Base-by-base conservation (phyloP, 2,797 vertebrate genomes). In the Microctenopoma stevenorrisi region DNA sequence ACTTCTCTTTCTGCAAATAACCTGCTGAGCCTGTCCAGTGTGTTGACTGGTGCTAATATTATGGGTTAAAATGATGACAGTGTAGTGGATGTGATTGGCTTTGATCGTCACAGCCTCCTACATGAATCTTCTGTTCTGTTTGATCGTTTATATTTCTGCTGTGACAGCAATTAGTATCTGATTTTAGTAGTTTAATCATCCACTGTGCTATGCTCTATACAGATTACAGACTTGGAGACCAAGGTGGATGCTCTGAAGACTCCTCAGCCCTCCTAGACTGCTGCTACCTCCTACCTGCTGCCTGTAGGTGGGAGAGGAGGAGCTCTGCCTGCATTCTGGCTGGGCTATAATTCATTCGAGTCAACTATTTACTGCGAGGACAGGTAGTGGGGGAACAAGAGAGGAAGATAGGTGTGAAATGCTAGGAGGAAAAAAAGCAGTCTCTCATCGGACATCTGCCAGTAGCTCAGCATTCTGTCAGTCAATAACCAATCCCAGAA, bases 171-270 rank as follows among this genome's bases (percentile, higher is more conserved):
- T 33, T 33, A 33, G 4, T 6, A 7, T 33, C 8, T 10, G 37
- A 9, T 37, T 3, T 30, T 30, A 30, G n/a, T 44, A 42, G 33
- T 48, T n/a, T 4, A 44, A 44, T 66, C 11, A 43, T 35, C 10
- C 12, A 0, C 4, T 48, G 0, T 61, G 28, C 43, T 59, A 49
- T 44, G 15, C 43, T 74, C 62, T 86, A 71, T 74, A 65, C 91
- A 97, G 96, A 96, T 97, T 86, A 94, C 95, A 47, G 95, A 97
- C 90, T 88, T 97, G 93, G 96, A 97, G 94, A 95, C 94, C 89
- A 97, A 95, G 92, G 95, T 97, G 91, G 96, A 95, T 25, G 94
- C 96, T 89, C 93, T 97, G 91, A 97, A 96, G 93, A 94, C 93
- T 87, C 93, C 95, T 69, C 92, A 95, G 68, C 92, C 95, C 66